Evolutionary conservation across 2,113 vertebrate species (phyloP).

Genomic region (Tichodroma muraria): DNA sequence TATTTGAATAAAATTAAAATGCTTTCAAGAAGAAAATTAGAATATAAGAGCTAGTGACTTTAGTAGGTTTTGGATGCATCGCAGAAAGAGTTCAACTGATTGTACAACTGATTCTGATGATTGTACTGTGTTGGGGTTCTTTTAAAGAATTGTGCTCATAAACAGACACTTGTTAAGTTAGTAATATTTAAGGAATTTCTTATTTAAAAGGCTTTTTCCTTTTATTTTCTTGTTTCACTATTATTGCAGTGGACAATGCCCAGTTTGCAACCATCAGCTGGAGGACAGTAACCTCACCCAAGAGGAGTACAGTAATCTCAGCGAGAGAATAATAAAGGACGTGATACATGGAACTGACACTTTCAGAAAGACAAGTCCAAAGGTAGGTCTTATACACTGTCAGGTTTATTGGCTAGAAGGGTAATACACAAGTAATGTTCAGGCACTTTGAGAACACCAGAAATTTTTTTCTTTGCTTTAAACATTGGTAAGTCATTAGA

Average conservation of each 20-base stretch:
- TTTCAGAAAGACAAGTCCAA: constrained; percentile 89
- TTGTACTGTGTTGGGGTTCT: background rate
- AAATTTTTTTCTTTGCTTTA: background rate
- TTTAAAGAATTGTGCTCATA: background rate
- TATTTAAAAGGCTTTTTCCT: background rate
- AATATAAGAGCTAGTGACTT: background rate
- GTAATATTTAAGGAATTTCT: background rate
- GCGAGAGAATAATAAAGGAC: constrained; percentile 77
- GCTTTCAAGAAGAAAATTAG: background rate
- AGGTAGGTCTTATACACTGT: constrained; percentile 63
- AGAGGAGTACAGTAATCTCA: constrained; percentile 84
- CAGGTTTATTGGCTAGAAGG: background rate
- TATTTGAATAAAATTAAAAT: background rate
- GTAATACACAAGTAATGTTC: background rate
- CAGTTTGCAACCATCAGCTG: constrained; percentile 73
- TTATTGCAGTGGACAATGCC: constrained; percentile 78
- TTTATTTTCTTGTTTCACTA: background rate
- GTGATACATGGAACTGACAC: constrained; percentile 86
- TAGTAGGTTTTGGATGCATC: background rate
- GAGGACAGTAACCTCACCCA: constrained; percentile 84
- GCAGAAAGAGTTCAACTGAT: background rate
- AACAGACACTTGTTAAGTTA: background rate
- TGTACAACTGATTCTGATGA: background rate
- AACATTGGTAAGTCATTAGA: background rate
- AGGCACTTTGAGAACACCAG: background rate